Evolutionary conservation across 2,113 vertebrate genomes (phyloP).

Genomic region (Cnemophilus loriae): DNA sequence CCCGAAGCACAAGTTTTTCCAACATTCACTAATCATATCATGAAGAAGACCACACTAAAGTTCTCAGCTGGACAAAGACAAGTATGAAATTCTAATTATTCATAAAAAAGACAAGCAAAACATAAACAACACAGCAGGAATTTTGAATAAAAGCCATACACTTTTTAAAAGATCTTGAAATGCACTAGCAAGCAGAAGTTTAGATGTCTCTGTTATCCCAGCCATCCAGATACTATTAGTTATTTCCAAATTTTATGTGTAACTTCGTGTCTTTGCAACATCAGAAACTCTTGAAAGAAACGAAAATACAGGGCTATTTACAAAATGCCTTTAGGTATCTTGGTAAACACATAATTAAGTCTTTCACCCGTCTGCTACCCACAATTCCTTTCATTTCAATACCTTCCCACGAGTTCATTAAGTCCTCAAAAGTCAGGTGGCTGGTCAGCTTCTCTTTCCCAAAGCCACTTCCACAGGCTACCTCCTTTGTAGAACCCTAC

Average conservation of each 20-base stretch:
- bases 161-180: neutral
- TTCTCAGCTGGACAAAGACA: neutral
- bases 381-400: neutral
- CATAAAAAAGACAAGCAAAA: neutral
- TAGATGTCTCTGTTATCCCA: neutral
- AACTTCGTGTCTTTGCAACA: neutral
- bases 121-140: neutral
- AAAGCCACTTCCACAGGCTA: neutral
- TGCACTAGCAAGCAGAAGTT: neutral
- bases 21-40: neutral
- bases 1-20: neutral
- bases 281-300: neutral
- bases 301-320: neutral
- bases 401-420: neutral
- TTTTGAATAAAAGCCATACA: fast-evolving
- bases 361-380: neutral
- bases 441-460: neutral
- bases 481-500: fast-evolving
- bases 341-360: neutral
- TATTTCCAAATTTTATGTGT: neutral
- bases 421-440: neutral
- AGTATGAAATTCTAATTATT: neutral
- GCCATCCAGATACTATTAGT: neutral
- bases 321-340: neutral
- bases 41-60: neutral